phyloP scores from a whole-genome alignment of 2,888 invertebrate species.

The Hoplodrina blanda region DNA sequence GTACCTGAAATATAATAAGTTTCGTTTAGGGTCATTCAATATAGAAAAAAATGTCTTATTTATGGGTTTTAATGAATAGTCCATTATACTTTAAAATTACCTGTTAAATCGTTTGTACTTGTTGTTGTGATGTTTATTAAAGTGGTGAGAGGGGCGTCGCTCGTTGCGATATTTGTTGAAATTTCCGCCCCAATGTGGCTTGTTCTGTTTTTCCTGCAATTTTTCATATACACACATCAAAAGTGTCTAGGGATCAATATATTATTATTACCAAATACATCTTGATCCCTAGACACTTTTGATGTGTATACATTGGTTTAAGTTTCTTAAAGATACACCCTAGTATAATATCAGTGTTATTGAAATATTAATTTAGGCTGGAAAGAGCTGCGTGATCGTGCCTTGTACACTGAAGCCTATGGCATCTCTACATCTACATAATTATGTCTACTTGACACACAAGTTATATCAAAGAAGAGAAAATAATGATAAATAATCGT shows the following conservation, averaged over 20 bases:
- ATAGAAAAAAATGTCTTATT: not conserved
- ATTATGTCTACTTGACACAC: not conserved
- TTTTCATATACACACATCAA: no score
- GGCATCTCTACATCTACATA: no score
- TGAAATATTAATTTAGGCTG: no score
- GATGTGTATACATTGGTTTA: not conserved
- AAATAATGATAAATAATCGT: no score
- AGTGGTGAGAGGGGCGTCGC: slow-evolving; percentile 82
- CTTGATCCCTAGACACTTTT: no score
- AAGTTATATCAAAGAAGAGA: no score
- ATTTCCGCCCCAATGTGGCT: slow-evolving; percentile 83
- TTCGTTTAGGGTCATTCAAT: not conserved
- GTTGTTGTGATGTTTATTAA: slow-evolving; percentile 85
- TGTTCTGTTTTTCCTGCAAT: slow-evolving; percentile 85
- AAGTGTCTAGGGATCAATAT: no score
- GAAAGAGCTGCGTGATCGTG: no score
- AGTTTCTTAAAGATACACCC: not conserved
- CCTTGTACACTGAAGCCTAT: no score
- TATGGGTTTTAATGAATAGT: not conserved
- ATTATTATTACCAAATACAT: no score
- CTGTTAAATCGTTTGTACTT: slow-evolving; percentile 88
- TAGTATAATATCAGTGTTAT: no score
- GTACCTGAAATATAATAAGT: slow-evolving; percentile 75
- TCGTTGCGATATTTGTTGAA: slow-evolving; percentile 86
- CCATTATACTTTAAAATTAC: slow-evolving; percentile 44